Percentiles rank a stretch among this genome's conserved stretches.
Evolutionary conservation across 2,888 invertebrate species (phyloP).

Genomic region (Ichneumoninae sp.): DNA sequence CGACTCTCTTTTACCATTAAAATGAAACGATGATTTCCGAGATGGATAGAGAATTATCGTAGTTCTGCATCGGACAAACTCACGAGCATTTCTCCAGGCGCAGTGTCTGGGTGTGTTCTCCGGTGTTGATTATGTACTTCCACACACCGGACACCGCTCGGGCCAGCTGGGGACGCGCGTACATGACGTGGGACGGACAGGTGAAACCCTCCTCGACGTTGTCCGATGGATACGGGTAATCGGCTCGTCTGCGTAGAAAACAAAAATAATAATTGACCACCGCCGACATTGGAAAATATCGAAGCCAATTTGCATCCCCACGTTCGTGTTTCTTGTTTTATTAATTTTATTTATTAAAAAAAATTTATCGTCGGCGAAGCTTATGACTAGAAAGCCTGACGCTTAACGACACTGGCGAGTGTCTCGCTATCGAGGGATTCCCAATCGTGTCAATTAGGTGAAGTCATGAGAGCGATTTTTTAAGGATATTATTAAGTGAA

Average conservation of each 20-base stretch:
- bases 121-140: conserved; percentile 95
- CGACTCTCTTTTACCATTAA: conserved; percentile 16
- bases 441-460: conserved; percentile 11
- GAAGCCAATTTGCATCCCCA: conserved; percentile 31
- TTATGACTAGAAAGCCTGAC: conserved; percentile 70
- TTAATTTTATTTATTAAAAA: conserved; percentile 3
- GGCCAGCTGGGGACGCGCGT: conserved; percentile 92
- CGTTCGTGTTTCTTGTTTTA: conserved; percentile 26
- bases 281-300: not conserved
- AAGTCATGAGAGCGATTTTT: conserved; percentile 35
- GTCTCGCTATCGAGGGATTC: conserved; percentile 3
- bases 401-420: conserved; percentile 57
- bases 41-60: not conserved
- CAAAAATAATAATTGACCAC: conserved; percentile 20
- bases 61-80: conserved; percentile 81
- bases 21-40: not conserved
- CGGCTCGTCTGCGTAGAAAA: conserved; percentile 86
- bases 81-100: conserved; percentile 92
- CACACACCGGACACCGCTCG: conserved; percentile 92
- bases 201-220: conserved; percentile 89
- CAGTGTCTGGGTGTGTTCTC: conserved; percentile 93
- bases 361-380: conserved; percentile 26
- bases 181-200: conserved; percentile 92
- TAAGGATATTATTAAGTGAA: conserved; percentile 29
- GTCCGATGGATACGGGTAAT: conserved; percentile 86